Percentiles rank a stretch among this genome's conserved stretches.
These are phyloP conservation scores for Gortyna flavago DNA, from an alignment of 2,888 invertebrate genomes.

Conservation along the genomic window DNA sequence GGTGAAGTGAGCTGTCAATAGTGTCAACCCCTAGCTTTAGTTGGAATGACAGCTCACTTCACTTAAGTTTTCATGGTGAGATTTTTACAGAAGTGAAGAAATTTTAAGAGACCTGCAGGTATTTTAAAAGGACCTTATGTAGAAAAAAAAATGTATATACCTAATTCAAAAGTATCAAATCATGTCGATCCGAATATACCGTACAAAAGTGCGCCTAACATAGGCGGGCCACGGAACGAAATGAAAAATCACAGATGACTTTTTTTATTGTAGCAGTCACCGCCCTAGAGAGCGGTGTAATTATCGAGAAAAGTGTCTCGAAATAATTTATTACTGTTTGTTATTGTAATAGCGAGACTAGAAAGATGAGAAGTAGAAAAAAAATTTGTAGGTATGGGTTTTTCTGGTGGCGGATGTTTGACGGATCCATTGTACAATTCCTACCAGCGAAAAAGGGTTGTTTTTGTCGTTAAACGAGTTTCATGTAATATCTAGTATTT, in stretches of 20 bases:
- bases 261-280: constrained; percentile 84
- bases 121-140: not conserved
- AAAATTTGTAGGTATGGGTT: too few relatives aligned
- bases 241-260: constrained; percentile 89
- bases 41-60: too few relatives aligned
- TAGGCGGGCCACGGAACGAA: constrained; percentile 83
- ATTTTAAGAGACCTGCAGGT: not conserved
- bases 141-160: not conserved
- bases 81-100: not conserved
- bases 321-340: constrained; percentile 53
- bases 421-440: not conserved
- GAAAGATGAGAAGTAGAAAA: not conserved
- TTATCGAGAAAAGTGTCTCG: constrained; percentile 78
- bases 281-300: constrained; percentile 80
- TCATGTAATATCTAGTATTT: not conserved
- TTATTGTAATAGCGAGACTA: constrained; percentile 13
- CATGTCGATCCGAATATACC: constrained; percentile 57
- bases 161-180: constrained; percentile 70
- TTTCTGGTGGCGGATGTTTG: not conserved
- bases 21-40: too few relatives aligned
- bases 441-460: not conserved
- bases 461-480: not conserved
- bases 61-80: not conserved
- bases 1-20: too few relatives aligned
- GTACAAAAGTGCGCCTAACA: constrained; percentile 73